Percentiles rank a stretch among this genome's conserved stretches.
Conservation (phyloP, 2,888 invertebrate genomes). For the Parnassius smintheus region DNA sequence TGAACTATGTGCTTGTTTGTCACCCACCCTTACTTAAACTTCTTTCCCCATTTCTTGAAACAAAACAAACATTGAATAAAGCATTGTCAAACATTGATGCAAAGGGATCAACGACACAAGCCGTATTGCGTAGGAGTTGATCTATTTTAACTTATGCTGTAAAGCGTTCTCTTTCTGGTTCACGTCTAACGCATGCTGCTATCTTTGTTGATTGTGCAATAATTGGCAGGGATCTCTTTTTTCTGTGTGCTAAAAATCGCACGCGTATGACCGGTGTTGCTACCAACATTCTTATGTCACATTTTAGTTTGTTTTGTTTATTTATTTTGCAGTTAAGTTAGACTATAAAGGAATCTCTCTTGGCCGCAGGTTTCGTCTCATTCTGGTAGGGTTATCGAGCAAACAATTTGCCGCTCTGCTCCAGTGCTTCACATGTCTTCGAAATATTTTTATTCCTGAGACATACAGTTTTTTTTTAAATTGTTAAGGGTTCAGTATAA, state of each 20-base stretch:
- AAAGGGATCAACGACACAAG: constrained; percentile 74
- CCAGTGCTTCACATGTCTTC: too few species aligned
- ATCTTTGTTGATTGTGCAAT: constrained; percentile 65
- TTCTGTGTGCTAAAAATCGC: constrained; percentile 65
- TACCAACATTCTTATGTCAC: constrained; percentile 13
- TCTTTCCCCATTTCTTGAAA: background rate
- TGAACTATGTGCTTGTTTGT: too few species aligned
- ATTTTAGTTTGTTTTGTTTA: background rate
- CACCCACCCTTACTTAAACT: background rate
- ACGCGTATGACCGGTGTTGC: constrained; percentile 58
- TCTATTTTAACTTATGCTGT: constrained; percentile 68
- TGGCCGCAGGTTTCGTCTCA: too few species aligned
- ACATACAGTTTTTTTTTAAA: too few species aligned
- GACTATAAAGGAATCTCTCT: too few species aligned
- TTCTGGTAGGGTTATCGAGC: too few species aligned
- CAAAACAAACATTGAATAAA: constrained; percentile 53
- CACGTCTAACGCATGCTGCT: constrained; percentile 33
- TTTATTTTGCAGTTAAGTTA: too few species aligned
- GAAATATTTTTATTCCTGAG: too few species aligned
- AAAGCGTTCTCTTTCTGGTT: constrained; percentile 37
- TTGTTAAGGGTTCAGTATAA: too few species aligned
- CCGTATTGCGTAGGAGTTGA: constrained; percentile 67
- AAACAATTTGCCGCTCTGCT: too few species aligned
- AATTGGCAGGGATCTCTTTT: constrained; percentile 69
- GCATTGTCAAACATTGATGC: constrained; percentile 49